Percentiles rank a stretch among this genome's conserved stretches.
Evolutionary conservation across 2,113 vertebrate genomes (phyloP).

Genomic region (Tiliqua scincoides): DNA sequence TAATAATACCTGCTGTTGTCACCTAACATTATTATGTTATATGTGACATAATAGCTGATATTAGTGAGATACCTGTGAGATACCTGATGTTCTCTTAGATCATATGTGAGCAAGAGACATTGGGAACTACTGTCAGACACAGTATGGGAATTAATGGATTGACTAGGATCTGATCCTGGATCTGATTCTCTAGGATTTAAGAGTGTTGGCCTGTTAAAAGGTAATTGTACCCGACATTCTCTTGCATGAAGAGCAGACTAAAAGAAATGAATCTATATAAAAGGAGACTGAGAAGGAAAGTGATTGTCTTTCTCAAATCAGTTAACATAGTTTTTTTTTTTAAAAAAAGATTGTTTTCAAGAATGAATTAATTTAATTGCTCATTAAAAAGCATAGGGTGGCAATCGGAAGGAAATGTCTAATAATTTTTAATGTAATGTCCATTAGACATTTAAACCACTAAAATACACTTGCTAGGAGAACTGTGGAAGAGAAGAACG

Average conservation of each 20-base stretch:
- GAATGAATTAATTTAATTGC: not conserved
- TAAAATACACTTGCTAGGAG: no score
- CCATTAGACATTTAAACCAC: no score
- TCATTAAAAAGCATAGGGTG: not conserved
- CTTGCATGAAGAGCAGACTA: not conserved
- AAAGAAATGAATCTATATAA: not conserved
- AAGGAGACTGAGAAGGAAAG: not conserved
- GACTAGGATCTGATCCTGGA: not conserved
- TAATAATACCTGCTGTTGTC: no score
- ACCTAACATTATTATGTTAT: no score
- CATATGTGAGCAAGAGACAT: not conserved
- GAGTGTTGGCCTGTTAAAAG: not conserved
- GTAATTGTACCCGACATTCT: not conserved
- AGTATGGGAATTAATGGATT: not conserved
- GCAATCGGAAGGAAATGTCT: not conserved
- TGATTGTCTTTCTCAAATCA: not conserved
- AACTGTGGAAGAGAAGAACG: no score
- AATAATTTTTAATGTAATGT: not conserved
- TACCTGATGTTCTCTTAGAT: not conserved
- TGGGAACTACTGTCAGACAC: not conserved
- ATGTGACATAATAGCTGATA: not conserved
- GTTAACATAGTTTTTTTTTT: not conserved
- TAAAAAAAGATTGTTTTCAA: not conserved
- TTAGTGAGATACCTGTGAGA: not conserved
- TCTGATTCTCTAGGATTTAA: not conserved